Conservation (phyloP, 2,888 invertebrate species). For the Mesoligia furuncula region DNA sequence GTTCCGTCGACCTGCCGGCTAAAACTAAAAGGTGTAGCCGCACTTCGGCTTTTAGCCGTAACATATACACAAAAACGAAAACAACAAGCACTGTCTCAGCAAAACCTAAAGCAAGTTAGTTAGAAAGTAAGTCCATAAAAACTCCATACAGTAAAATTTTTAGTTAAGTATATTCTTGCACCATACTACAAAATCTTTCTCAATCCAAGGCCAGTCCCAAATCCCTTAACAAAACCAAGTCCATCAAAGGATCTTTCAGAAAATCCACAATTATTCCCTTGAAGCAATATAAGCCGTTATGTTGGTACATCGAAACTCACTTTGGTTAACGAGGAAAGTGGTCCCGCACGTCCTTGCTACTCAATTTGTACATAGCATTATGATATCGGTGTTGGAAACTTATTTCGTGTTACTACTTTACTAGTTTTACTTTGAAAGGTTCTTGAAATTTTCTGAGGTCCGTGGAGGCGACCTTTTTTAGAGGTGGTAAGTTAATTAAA, state of each 20-base stretch:
- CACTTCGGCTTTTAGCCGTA: no score
- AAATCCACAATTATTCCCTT: conserved; percentile 62
- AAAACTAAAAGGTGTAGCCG: no score
- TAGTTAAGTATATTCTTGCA: neutral
- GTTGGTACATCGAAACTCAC: conserved; percentile 73
- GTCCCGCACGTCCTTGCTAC: conserved; percentile 62
- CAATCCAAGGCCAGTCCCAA: conserved; percentile 30
- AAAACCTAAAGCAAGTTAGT: neutral
- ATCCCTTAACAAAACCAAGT: conserved; percentile 51
- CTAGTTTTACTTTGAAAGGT: conserved; percentile 57
- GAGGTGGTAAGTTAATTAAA: no score
- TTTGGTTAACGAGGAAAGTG: conserved; percentile 72
- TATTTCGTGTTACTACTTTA: conserved; percentile 41
- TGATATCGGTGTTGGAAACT: conserved; percentile 61
- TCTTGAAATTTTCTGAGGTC: conserved; percentile 31
- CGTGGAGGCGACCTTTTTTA: neutral
- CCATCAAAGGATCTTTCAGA: conserved; percentile 53
- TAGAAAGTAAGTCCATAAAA: neutral
- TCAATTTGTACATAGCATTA: conserved; percentile 71
- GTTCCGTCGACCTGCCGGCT: no score
- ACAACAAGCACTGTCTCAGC: neutral
- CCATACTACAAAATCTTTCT: conserved; percentile 9
- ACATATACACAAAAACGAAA: neutral
- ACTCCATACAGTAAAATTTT: neutral
- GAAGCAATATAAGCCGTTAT: conserved; percentile 52